Percentiles rank a stretch among this genome's conserved stretches.
Evolutionary conservation across 2,113 vertebrate species (phyloP).

Genomic region (Emydocephalus ijimae): DNA sequence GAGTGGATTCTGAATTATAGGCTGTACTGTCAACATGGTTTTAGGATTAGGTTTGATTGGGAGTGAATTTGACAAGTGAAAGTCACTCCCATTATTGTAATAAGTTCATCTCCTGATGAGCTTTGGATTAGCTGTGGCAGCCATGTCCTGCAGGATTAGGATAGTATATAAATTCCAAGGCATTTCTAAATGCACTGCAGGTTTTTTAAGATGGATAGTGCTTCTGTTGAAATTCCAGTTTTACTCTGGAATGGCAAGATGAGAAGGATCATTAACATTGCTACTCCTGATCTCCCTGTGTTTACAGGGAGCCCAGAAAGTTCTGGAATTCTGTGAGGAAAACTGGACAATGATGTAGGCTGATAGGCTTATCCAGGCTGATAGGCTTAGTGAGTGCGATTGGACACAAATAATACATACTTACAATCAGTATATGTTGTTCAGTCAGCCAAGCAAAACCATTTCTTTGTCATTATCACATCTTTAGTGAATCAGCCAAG

Average conservation of each 20-base stretch:
- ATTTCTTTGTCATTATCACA: neutral
- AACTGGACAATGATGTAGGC: neutral
- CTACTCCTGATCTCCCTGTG: neutral
- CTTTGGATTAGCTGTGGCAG: neutral
- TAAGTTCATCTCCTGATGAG: neutral
- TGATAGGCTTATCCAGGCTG: neutral
- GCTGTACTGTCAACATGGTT: neutral
- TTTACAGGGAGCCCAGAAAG: neutral
- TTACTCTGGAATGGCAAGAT: neutral
- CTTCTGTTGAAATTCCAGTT: neutral
- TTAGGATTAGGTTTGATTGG: neutral
- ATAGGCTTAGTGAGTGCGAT: neutral
- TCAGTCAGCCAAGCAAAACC: neutral
- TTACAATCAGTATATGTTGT: neutral
- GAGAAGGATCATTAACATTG: neutral
- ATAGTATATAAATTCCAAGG: neutral
- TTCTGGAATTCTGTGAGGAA: neutral
- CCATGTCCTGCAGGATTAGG: neutral
- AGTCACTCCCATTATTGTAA: neutral
- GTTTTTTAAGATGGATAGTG: neutral
- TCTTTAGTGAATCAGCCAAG: neutral
- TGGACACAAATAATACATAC: neutral
- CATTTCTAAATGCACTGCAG: neutral
- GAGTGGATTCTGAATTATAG: neutral
- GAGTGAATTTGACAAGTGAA: neutral